Base-by-base conservation (phyloP, 2,797 vertebrate genomes). In the Danio aesculapii region DNA sequence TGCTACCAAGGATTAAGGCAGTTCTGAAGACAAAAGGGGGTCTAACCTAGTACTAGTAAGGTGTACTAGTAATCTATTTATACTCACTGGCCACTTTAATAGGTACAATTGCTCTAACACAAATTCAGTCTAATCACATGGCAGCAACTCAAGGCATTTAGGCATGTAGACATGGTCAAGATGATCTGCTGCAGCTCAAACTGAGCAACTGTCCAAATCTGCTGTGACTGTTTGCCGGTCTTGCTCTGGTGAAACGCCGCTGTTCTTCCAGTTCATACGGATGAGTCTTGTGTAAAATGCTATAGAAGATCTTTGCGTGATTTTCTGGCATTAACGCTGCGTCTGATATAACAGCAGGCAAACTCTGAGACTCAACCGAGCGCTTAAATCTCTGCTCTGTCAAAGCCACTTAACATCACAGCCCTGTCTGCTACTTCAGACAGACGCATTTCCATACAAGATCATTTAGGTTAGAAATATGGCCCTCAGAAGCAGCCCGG, bases 331-430 rank as follows among this genome's bases (percentile, higher is more conserved):
- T 84, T 87, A 75, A 84, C 87, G 84, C 67, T 89, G 85, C 63
- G 52, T 67, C 85, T 90, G 84, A 89, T 90, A 91, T 91, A 89
- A 91, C 78, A 80, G 85, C 83, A 80, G 77, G 81, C 84, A 69
- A 88, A 82, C 68, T 83, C 77, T 0, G 49, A 81, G 86, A 81
- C 80, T 79, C 30, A 62, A 61, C 50, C 85, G 75, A 19, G 11
- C 46, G 74, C 79, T 86, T 79, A 12, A 74, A 58, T 72, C 77
- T 30, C 30, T 69, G 84, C 89, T 86, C 86, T 84, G 81, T 82
- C 86, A 86, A 78, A 88, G 76, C 84, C 79, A 79, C 83, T 89
- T 81, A 70, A 30, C 73, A n/a, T 84, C 72, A 77, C 49, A 74
- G 77, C 41, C 71, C 11, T 19, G 58, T 77, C 50, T 82, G 81